A percentile compares a stretch with the other conserved stretches of the same genome.
phyloP scores from a whole-genome alignment of 2,797 vertebrate species.

The Betta splendens region DNA sequence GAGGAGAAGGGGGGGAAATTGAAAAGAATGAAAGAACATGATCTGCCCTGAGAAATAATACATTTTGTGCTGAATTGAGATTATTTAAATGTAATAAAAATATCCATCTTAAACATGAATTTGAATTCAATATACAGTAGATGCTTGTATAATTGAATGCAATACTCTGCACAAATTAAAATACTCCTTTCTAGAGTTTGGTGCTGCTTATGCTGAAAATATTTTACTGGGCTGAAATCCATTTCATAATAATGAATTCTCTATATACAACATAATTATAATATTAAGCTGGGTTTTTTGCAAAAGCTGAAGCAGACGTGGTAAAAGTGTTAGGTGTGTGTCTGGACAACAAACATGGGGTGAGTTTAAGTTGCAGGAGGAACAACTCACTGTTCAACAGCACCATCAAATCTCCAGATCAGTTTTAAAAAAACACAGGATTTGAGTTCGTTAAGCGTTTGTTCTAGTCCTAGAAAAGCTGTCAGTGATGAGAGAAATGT shows the following conservation, averaged over 20 bases:
- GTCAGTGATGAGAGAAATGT: constrained; percentile 57
- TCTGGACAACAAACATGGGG: constrained; percentile 1
- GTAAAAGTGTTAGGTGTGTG: constrained; percentile 5
- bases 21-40: constrained; percentile 75
- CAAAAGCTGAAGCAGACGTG: constrained; percentile 6
- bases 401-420: constrained; percentile 24
- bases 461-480: constrained; percentile 49
- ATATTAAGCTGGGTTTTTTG: no score
- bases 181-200: constrained; percentile 45
- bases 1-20: constrained; percentile 68
- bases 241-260: constrained; percentile 49
- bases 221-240: constrained; percentile 25
- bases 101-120: constrained; percentile 74
- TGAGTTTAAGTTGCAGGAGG: constrained; percentile 5
- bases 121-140: constrained; percentile 72
- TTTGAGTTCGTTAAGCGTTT: constrained; percentile 35
- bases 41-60: constrained; percentile 71
- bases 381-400: constrained; percentile 17
- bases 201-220: constrained; percentile 45
- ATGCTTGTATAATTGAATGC: constrained; percentile 70
- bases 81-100: constrained; percentile 75
- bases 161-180: constrained; percentile 65
- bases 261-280: no score
- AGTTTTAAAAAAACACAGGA: constrained; percentile 32
- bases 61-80: constrained; percentile 72